Evolutionary conservation across 2,797 vertebrate species (phyloP), one percentile per base, ranked within the genome.

Genomic region (Acanthurus lineatus): DNA sequence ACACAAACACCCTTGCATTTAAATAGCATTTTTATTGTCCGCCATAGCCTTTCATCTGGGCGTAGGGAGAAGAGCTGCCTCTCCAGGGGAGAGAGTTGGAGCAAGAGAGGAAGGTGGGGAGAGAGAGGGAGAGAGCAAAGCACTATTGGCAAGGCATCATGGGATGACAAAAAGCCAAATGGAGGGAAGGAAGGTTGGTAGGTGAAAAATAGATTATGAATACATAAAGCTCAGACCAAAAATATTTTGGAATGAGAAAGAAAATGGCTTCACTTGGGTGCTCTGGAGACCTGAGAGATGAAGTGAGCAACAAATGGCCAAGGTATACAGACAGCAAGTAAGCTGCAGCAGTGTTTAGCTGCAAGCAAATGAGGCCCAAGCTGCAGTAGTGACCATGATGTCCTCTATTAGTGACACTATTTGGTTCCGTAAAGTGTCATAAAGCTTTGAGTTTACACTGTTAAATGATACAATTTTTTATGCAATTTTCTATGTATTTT

Each of bases 31-130:
- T 94, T 95, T 95, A 96, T 95, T 96, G 95, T 95, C 92, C 92
- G 90, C 90, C 73, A 54, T 89, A 94, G 94, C 94, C 94, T 95
- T 96, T 96, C 93, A 95, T 95, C 94, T 95, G 92, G 91, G 95
- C 94, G 95, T 88, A 93, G 89, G 89, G 95, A 96, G 95, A 96
- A 95, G 96, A 95, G 96, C 95, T 96, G 96, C 95, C 93, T 96
- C 70, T 92, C 95, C 95, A 92, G 93, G 92, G 93, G 92, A 91
- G 92, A 92, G 88, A 90, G 90, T 82, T 88, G 88, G 88, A 90
- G 90, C 83, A 84, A 77, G 83, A 86, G 88, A 91, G 78, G 88
- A 90, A 92, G 90, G 86, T 87, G 87, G 88, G 86, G 69, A 58
- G 77, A 79, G 64, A 69, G 79, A 70, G 76, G 61, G 77, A 79